Evolutionary conservation across 1,140 invertebrate genomes (phyloP).

Genomic region (Elymnias hypermnestra): DNA sequence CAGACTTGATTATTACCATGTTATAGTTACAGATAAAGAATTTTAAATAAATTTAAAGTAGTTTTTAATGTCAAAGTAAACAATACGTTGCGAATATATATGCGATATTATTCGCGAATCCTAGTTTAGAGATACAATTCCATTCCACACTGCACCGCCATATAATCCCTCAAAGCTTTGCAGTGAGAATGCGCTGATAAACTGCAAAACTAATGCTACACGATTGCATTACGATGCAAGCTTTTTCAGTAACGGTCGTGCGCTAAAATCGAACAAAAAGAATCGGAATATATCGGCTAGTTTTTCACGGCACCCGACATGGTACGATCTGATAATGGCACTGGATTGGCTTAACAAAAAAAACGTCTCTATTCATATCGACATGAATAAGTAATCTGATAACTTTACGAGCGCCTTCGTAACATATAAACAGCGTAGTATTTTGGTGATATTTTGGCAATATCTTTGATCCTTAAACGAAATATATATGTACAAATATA

Average conservation of each 20-base stretch:
- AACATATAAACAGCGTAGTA: slow-evolving; percentile 16
- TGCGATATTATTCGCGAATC: slow-evolving; percentile 8
- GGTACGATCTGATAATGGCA: slow-evolving; percentile 52
- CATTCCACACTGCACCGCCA: slow-evolving; percentile 34
- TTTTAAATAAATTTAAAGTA: background rate
- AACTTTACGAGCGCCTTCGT: slow-evolving; percentile 8
- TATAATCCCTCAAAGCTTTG: slow-evolving; percentile 68
- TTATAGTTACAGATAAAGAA: no score
- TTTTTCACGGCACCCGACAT: slow-evolving; percentile 46
- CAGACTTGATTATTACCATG: no score
- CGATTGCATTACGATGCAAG: slow-evolving; percentile 72
- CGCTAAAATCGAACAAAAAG: slow-evolving; percentile 59
- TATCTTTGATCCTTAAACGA: slow-evolving; percentile 14
- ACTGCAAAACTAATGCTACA: slow-evolving; percentile 62
- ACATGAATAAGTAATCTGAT: slow-evolving; percentile 16
- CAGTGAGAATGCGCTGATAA: slow-evolving; percentile 54
- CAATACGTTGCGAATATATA: slow-evolving; percentile 8
- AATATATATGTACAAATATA: slow-evolving; percentile 22
- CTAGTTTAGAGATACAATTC: slow-evolving; percentile 21
- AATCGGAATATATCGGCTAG: slow-evolving; percentile 50
- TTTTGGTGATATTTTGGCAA: slow-evolving; percentile 15
- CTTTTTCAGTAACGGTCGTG: slow-evolving; percentile 62
- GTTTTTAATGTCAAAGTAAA: slow-evolving; percentile 12
- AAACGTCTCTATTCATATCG: slow-evolving; percentile 15
- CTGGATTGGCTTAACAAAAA: slow-evolving; percentile 25